Base-by-base conservation (phyloP, 1,140 invertebrate species). In the Bombus soroeensis region DNA sequence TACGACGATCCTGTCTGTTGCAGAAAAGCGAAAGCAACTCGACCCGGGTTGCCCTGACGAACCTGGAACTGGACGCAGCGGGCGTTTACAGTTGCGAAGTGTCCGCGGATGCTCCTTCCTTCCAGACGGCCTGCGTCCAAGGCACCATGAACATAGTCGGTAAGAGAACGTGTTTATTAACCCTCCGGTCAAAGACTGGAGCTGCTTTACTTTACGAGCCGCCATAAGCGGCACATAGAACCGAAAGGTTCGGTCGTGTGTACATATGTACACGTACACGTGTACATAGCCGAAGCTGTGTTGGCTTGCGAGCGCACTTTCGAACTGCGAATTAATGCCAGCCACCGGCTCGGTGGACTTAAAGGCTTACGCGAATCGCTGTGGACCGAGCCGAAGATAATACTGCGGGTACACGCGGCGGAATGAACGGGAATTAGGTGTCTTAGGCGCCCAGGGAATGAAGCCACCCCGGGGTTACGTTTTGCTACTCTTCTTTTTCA, bases 61-160 rank as follows among this genome's bases (percentile, higher is more conserved):
- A 96, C 84, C 95, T 97, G 64, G 95, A 96, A 88, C 93, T 96
- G 85, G 96, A 96, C 78, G 96, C 97, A 57, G 96, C 96, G 76
- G 97, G 97, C 0, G 95, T 95, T 80, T 98, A 97, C 94, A 97
- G 97, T 86, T 98, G 98, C 94, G 98, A 98, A 95, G 97, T 98
- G 83, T 98, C 97, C 2, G 97, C 97, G 2, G 98, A 98, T 93
- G 97, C 97, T 25, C 98, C 98, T 3, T 97, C 97, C 68, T 98
- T 98, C 94, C 97, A 97, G 93, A 98, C 98, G 0, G 96, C 96
- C 4, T 96, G 97, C 90, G 96, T 97, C 84, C 96, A 96, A 83
- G 96, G 96, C 72, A 95, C 96, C 87, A 97, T 98, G 96, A 96
- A 97, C 91, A 96, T 98, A 81, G 97, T 97, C 66, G 97, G 97